phyloP scores from a whole-genome alignment of 1,140 invertebrate genomes.

The Atta cephalotes region DNA sequence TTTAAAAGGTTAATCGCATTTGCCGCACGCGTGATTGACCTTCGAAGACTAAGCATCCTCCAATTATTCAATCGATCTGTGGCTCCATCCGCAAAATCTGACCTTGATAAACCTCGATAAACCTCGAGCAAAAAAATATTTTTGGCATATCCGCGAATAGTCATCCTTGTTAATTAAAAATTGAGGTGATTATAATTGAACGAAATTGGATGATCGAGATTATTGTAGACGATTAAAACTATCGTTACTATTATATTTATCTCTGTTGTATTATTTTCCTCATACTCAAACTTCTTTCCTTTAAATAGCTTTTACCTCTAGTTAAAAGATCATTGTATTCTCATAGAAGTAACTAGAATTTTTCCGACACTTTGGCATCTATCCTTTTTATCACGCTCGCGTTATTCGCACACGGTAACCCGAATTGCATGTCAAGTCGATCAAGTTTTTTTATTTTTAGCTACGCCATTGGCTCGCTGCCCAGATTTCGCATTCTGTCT shows the following conservation, averaged over 20 bases:
- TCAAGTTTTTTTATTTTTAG: constrained; percentile 65
- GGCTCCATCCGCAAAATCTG: neutral
- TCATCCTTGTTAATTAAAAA: neutral
- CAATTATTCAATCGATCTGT: neutral
- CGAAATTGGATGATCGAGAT: neutral
- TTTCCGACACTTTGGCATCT: neutral
- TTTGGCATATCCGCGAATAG: neutral
- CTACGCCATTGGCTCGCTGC: neutral
- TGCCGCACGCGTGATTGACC: neutral
- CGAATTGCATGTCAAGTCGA: constrained; percentile 54
- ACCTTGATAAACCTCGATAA: neutral
- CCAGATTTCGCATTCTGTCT: neutral
- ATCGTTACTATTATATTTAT: neutral
- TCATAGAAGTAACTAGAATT: neutral
- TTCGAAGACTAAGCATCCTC: neutral
- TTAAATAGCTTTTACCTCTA: neutral
- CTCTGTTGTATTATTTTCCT: neutral
- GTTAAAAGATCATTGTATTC: neutral
- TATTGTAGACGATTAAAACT: neutral
- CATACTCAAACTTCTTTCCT: neutral
- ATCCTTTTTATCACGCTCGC: constrained; percentile 42
- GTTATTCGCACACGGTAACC: neutral
- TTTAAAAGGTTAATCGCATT: constrained; percentile 42
- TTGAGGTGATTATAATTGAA: neutral
- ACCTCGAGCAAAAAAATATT: neutral